Conservation (phyloP, 2,888 invertebrate genomes). For the Pharmacophagus antenor region DNA sequence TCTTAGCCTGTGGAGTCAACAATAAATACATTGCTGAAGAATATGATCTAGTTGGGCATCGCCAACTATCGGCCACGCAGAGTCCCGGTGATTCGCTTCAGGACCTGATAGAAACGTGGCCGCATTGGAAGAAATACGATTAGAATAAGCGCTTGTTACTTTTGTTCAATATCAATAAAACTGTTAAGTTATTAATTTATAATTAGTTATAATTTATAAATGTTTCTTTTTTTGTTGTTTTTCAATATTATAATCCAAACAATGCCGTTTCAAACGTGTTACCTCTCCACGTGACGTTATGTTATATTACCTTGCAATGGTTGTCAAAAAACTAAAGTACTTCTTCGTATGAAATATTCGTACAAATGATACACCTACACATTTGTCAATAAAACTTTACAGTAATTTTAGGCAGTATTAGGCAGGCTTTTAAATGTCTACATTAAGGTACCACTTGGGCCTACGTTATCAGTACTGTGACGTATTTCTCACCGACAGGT, state of each 20-base stretch:
- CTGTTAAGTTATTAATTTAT: slow-evolving; percentile 1
- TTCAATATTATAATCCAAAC: neutral
- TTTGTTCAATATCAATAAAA: neutral
- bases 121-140: slow-evolving; percentile 48
- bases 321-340: no score
- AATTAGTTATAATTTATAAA: neutral
- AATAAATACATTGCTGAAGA: slow-evolving; percentile 61
- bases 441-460: no score
- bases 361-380: no score
- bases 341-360: no score
- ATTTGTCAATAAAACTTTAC: no score
- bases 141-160: slow-evolving; percentile 1
- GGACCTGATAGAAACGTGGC: slow-evolving; percentile 74
- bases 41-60: slow-evolving; percentile 79
- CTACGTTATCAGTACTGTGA: no score
- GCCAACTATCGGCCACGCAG: slow-evolving; percentile 70
- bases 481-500: no score
- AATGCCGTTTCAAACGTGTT: neutral
- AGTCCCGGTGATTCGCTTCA: slow-evolving; percentile 80
- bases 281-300: neutral
- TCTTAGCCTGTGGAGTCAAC: slow-evolving; percentile 74
- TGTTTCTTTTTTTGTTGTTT: no score
- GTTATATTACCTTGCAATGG: no score
- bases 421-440: no score
- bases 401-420: no score